A percentile compares a stretch with the other conserved stretches of the same genome.
These are phyloP conservation scores for Parauchenoglanis punctatus DNA, from an alignment of 2,797 vertebrate genomes.

Conservation along the genomic window DNA sequence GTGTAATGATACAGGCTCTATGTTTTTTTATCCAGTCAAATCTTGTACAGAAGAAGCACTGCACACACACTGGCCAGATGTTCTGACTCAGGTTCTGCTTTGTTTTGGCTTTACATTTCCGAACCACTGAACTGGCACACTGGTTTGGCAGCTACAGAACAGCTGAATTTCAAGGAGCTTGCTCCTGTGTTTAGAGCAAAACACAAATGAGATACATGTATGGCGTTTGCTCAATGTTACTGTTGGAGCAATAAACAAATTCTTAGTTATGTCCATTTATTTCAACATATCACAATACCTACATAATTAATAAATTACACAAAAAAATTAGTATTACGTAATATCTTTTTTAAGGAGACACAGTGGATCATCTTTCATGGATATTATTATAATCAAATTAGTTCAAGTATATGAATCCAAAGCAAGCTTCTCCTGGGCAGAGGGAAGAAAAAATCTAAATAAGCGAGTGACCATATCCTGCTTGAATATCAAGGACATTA, in stretches of 20 bases:
- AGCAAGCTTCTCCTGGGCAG: conserved; percentile 13
- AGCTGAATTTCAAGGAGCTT: conserved; percentile 26
- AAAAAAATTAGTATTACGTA: not conserved
- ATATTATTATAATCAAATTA: conserved; percentile 45
- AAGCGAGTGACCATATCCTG: conserved; percentile 62
- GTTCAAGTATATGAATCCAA: conserved; percentile 25
- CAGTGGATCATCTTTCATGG: conserved; percentile 17
- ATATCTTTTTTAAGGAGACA: conserved; percentile 15
- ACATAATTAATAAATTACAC: conserved; percentile 17
- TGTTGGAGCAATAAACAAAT: not conserved
- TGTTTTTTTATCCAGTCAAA: conserved; percentile 31
- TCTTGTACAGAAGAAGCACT: conserved; percentile 12
- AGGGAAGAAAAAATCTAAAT: conserved; percentile 62
- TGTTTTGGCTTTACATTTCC: conserved; percentile 56
- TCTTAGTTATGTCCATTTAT: not conserved
- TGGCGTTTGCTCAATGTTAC: not conserved
- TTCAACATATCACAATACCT: not conserved
- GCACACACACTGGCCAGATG: conserved; percentile 54
- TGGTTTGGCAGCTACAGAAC: conserved; percentile 35
- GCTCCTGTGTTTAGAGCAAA: conserved; percentile 30
- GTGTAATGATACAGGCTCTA: conserved; percentile 47
- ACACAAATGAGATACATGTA: conserved; percentile 43
- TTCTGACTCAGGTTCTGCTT: conserved; percentile 52
- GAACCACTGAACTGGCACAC: conserved; percentile 47
- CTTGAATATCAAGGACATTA: conserved; percentile 55